Conservation (phyloP, 2,797 vertebrate species). For the Columba guinea region DNA sequence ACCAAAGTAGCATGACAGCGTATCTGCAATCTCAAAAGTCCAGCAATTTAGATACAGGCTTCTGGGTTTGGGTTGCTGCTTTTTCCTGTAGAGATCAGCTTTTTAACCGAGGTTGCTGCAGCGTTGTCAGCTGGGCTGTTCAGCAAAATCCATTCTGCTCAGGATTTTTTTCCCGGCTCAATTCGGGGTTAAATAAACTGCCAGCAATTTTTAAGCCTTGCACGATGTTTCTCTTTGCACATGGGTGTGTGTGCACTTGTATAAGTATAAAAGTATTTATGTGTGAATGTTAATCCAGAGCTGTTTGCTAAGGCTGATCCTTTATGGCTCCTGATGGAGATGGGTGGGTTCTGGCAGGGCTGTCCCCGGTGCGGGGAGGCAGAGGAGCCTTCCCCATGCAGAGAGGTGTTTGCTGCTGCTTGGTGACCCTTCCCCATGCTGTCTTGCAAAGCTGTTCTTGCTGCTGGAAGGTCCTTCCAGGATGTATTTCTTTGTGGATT, state of each 20-base stretch:
- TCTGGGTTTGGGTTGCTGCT: not conserved
- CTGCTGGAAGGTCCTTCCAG: not conserved
- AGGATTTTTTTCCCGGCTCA: not conserved
- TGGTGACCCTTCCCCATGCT: not conserved
- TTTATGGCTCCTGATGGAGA: not conserved
- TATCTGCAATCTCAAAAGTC: not conserved
- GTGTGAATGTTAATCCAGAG: not conserved
- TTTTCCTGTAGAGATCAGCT: not conserved
- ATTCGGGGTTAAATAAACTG: not conserved
- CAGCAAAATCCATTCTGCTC: not conserved
- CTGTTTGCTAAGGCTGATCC: not conserved
- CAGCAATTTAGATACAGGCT: not conserved
- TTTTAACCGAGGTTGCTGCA: not conserved
- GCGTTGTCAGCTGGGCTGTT: not conserved
- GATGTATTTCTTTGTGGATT: slow-evolving; percentile 49
- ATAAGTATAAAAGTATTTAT: not conserved
- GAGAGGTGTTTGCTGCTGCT: not conserved
- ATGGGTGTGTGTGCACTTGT: not conserved
- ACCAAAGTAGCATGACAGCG: not conserved
- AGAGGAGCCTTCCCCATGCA: not conserved
- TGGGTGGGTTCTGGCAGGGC: not conserved
- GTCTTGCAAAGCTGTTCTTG: not conserved
- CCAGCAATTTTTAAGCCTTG: not conserved
- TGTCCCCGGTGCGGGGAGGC: not conserved
- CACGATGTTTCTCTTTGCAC: too few relatives aligned